Base-by-base conservation (phyloP, 2,888 invertebrate species). In the Palloptera scutellata region DNA sequence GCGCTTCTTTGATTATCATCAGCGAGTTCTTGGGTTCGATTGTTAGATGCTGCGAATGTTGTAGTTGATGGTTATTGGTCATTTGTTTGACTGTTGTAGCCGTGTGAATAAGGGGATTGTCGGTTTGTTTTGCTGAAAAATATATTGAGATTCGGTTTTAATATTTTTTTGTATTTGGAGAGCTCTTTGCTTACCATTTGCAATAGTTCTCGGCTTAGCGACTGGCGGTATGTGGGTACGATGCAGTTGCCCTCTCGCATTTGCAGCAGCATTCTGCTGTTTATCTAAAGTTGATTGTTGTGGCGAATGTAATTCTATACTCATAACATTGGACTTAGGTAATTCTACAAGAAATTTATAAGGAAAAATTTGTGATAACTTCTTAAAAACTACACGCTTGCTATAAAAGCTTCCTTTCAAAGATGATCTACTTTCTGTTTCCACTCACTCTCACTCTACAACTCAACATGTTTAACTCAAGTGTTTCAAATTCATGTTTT, bases 311-410 rank as follows among this genome's bases (percentile, higher is more conserved):
- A 84, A 69, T n/a, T 83, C 81, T 64, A 85, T 84, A 57, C 79
- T 84, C 83, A 84, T 83, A 1, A 85, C 80, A 77, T 85, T 85
- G 1, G 85, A 83, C 64, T 81, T 79, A 54, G 83, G 83, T 52
- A 83, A 74, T 74, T 84, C 84, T 84, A 65, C 51, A 71, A 48
- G n/a, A 61, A 67, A n/a, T 45, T 12, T 40, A 40, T 1, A 12
- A 45, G 10, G 8, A 52, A 13, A 59, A 60, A 45, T 61, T 45
- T 20, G 10, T 51, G 10, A 12, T 53, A 58, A 54, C 13, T 57
- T n/a, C 51, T 57, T 60, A 51, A 48, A 15, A 40, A 15, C 30
- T 19, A 55, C 52, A 3, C 43, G 10, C 9, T 43, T 61, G 10
- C 17, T 55, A 15, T 64, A 15, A 40, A 62, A 59, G 13, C 45